Percentiles rank a stretch among this genome's conserved stretches.
phyloP scores from a whole-genome alignment of 2,888 invertebrate genomes.

The Andrena hattorfiana region DNA sequence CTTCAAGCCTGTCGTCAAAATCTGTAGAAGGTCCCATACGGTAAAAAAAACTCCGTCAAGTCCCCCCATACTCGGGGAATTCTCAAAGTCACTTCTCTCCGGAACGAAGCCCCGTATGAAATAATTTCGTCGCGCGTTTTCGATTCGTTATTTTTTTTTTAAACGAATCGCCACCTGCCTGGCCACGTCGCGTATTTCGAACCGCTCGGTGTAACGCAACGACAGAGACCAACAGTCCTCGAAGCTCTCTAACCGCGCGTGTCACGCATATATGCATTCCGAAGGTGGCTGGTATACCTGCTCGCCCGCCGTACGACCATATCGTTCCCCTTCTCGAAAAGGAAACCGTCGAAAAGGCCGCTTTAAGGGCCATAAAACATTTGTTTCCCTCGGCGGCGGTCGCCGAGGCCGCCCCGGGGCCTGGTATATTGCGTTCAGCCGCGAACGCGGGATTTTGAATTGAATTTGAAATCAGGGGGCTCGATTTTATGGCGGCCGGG shows the following conservation, averaged over 20 bases:
- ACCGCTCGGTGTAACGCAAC: neutral
- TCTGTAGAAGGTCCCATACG: too few relatives aligned
- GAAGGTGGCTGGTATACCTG: slow-evolving; percentile 45
- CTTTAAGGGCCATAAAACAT: slow-evolving; percentile 83
- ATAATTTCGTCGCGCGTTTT: neutral
- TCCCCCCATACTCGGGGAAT: too few relatives aligned
- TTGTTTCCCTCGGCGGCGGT: slow-evolving; percentile 79
- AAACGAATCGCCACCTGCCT: neutral
- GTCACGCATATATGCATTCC: slow-evolving; percentile 39
- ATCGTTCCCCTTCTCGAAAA: slow-evolving; percentile 62
- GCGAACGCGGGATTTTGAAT: slow-evolving; percentile 79
- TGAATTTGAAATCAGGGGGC: slow-evolving; percentile 83
- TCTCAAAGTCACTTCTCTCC: neutral
- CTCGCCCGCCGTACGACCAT: slow-evolving; percentile 33
- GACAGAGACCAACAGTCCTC: neutral
- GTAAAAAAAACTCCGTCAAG: neutral
- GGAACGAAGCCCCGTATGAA: neutral
- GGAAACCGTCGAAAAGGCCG: slow-evolving; percentile 77
- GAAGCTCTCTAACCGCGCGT: slow-evolving; percentile 8
- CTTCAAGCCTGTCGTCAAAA: too few relatives aligned
- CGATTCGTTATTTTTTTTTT: neutral
- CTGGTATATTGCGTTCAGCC: slow-evolving; percentile 75
- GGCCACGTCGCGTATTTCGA: neutral
- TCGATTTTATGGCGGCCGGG: slow-evolving; percentile 80
- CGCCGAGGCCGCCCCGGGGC: slow-evolving; percentile 47